Base-by-base conservation (phyloP, 2,113 vertebrate species). In the Stegastes partitus region DNA sequence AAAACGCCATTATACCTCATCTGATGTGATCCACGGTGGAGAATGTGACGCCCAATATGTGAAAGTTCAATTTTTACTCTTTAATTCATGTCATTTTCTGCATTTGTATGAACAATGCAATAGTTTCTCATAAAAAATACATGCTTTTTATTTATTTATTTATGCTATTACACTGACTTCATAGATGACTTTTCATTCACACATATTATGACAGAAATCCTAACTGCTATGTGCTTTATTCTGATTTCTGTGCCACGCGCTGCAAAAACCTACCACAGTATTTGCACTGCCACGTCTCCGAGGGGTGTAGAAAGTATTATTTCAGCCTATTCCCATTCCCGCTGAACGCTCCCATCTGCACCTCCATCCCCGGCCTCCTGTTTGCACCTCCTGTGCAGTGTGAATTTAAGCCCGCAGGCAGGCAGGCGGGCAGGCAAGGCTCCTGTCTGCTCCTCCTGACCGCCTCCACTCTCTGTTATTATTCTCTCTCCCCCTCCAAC, bases 321-420 rank as follows among this genome's bases (percentile, higher is more conserved):
- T 85, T 76, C 68, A 78, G 69, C 53, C 70, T 34, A 34, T 34
- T 68, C 63, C 49, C 77, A 81, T 59, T 78, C 62, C 75, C 67
- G 54, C 55, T 47, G 59, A 79, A 61, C 1, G 66, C 79, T 91
- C 86, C 88, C 90, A 90, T 89, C 88, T 92, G 88, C 79, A 92
- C 74, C 68, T 90, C 86, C 79, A 71, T 89, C 63, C 74, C 68
- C 62, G 23, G 85, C 86, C 89, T 90, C 91, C 86, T 92, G 89
- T 91, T 92, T 86, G 86, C 91, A 92, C 90, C 91, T 93, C 90
- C 89, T 91, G 91, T 87, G 84, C 85, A 80, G 89, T 92, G 91
- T 92, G 90, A 91, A 89, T 84, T 81, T 68, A 89, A 88, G 84
- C 87, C 87, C 2, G 74, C 87, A 82, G 89, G n/a, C n/a, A n/a